Base-by-base conservation (phyloP, 2,113 vertebrate genomes). In the Hoplias malabaricus region DNA sequence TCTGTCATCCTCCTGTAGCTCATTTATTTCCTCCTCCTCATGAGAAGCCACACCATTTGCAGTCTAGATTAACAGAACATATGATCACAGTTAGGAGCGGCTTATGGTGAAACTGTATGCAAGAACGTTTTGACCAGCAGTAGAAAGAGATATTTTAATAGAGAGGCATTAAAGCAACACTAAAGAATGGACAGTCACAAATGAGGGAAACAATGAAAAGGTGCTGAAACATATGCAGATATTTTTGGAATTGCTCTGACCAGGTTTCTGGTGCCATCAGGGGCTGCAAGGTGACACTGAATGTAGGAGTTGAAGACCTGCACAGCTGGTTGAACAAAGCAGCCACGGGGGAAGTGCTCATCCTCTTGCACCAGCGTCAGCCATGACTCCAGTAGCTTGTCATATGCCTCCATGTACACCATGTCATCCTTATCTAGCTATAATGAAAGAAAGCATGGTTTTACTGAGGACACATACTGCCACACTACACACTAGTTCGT, bases 361-460 rank as follows among this genome's bases (percentile, higher is more conserved):
- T 99, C 95, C 69, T 99, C 98, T 92, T 96, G 96, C 16, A 98
- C 96, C 73, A 99, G 92, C 16, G 94, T 97, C 59, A 99, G 92
- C 98, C 98, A 99, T 19, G 98, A 98, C 87, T 99, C 98, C 87
- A 99, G 87, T 73, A 99, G 91, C 83, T 95, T 96, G 87, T 99
- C 98, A 67, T 99, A 99, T 0, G 98, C 98, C 88, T 99, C 96
- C 97, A 98, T 99, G 87, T 99, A 99, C 4, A 99, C 96, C 96
- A 99, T 98, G 88, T 99, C 98, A 80, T 99, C 98, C 82, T 99
- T 99, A 84, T 99, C 96, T 90, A 99, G 91, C 98, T 99, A 84
- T 77, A 81, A n/a, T 1, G 70, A 12, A 42, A 1, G n/a, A 14
- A 1, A 16, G 12, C 1, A 21, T 53, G 11, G 16, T 29, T 62